phyloP scores from a whole-genome alignment of 2,113 vertebrate species.

The Aptenodytes forsteri region DNA sequence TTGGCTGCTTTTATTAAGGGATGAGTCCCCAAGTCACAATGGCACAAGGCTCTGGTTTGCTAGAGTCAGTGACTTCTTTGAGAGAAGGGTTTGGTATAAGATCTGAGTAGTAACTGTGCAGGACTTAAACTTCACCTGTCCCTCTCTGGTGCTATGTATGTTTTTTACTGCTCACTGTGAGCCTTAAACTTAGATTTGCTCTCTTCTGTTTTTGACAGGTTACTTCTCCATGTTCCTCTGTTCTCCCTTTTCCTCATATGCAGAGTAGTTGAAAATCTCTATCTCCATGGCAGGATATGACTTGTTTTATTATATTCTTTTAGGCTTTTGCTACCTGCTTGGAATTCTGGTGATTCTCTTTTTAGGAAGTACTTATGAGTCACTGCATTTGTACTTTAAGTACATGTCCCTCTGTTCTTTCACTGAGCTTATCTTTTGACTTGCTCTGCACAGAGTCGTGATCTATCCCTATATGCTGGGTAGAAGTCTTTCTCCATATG shows the following conservation, averaged over 20 bases:
- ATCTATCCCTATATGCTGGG: background rate
- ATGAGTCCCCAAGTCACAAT: background rate
- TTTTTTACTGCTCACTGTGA: background rate
- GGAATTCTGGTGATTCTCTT: background rate
- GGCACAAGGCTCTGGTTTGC: background rate
- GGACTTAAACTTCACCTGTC: background rate
- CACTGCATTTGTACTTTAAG: background rate
- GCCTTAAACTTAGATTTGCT: background rate
- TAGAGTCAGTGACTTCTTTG: background rate
- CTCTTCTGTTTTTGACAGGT: background rate
- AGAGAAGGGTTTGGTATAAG: background rate
- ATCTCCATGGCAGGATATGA: background rate
- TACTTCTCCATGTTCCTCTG: background rate
- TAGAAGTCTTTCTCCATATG: background rate
- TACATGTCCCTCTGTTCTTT: background rate
- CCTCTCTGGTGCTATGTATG: background rate
- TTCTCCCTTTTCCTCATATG: background rate
- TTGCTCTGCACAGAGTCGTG: constrained; percentile 19
- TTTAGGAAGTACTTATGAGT: background rate
- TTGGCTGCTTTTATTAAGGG: background rate
- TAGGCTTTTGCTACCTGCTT: background rate
- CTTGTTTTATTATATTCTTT: background rate
- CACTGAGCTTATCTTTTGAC: background rate
- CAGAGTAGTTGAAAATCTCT: background rate
- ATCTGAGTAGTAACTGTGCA: background rate